Evolutionary conservation across 2,113 vertebrate genomes (phyloP).

Genomic region (Gymnogyps californianus): DNA sequence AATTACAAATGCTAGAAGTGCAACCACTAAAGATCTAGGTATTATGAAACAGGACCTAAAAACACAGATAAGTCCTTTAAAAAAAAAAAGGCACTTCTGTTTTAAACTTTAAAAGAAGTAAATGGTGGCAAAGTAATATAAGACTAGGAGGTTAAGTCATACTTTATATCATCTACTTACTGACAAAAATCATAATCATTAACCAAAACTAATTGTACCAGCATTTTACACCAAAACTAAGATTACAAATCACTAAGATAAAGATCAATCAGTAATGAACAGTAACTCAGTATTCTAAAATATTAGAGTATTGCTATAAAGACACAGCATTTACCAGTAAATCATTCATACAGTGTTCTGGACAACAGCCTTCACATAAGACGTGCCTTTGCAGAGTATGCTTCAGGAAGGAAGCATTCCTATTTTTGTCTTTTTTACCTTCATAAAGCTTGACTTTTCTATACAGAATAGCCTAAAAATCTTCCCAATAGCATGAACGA

Average conservation of each 20-base stretch:
- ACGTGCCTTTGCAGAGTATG: background rate
- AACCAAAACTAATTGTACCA: background rate
- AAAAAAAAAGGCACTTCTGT: accelerated
- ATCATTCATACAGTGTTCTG: background rate
- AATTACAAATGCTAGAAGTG: background rate
- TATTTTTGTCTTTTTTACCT: background rate
- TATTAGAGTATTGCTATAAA: background rate
- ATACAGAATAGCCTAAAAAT: background rate
- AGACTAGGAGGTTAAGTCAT: background rate
- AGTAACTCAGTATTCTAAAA: background rate
- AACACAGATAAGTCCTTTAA: background rate
- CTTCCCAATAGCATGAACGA: background rate
- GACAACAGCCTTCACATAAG: background rate
- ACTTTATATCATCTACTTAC: background rate
- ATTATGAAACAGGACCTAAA: background rate
- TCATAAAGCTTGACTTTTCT: background rate
- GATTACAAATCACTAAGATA: background rate
- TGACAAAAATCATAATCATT: background rate
- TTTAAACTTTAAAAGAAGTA: background rate
- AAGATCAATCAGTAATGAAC: background rate
- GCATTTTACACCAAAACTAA: background rate
- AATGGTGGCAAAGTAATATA: background rate
- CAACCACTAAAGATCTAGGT: background rate
- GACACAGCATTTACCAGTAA: background rate
- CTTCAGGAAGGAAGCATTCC: background rate